Evolutionary conservation across 1,140 invertebrate species (phyloP), one percentile per base, ranked within the genome.

Genomic region (Zaprionus inermis): DNA sequence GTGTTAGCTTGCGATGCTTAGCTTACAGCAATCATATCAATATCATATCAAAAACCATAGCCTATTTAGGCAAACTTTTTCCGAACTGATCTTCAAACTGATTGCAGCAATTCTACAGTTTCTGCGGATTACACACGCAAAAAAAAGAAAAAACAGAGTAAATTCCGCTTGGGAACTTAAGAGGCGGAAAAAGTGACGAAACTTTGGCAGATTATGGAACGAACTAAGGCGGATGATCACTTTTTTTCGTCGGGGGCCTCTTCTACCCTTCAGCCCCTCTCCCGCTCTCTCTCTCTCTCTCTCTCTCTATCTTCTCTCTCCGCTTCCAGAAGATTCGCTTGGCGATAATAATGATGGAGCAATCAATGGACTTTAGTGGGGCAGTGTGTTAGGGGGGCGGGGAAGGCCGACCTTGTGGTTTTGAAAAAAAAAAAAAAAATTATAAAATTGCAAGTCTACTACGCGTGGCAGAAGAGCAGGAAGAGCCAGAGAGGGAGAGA

Each of bases 381-480:
- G 18, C 0, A 49, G 44, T 20, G 44, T 5, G 44, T 28, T 28
- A 5, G 24, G 24, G 24, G 22, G 22, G 22, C 22, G 22, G 16
- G 44, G 16, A 2, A 14, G 18, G 22, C 6, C 51, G 18, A 54
- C 22, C 44, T 49, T 20, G 22, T 24, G 24, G 24, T 28, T 9
- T 18, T 6, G 5, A n/a, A 14, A 28, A 54, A 14, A 14, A 28
- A 28, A 28, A 28, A 28, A 28, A 28, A 5, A 5, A 28, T 28
- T 28, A 28, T 54, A 11, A 24, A 54, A 54, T 30, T 54, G 22
- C 51, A 24, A 54, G 20, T 54, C n/a, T 54, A n/a, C 24, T 54
- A 44, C 38, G 12, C 20, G 22, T 54, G 51, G 12, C 22, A 54
- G 24, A 28, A 30, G 44, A 22, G 44, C 44, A 12, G 30, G 24